Percentiles rank a stretch among this genome's conserved stretches.
Conservation (phyloP, 2,888 invertebrate genomes). For the Criorhina ranunculi region DNA sequence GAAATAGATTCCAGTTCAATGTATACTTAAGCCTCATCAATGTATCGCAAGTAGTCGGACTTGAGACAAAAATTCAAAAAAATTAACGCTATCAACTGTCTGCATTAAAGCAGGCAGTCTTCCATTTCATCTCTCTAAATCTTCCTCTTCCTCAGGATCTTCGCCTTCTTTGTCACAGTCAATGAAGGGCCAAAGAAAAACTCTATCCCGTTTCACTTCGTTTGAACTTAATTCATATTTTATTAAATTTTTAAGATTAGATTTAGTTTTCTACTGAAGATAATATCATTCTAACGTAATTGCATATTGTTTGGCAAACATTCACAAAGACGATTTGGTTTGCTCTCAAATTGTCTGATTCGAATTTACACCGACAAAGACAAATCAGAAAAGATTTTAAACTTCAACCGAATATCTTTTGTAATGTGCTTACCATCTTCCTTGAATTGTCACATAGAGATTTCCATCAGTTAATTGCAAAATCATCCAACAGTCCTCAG, state of each 20-base stretch:
- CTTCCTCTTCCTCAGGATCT: too few species aligned
- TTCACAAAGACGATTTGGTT: slow-evolving; percentile 3
- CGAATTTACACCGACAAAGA: slow-evolving; percentile 19
- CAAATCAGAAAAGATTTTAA: slow-evolving; percentile 50
- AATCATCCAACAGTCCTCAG: slow-evolving; percentile 30
- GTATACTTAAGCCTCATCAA: too few species aligned
- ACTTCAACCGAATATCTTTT: slow-evolving; percentile 45
- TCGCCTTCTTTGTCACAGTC: too few species aligned
- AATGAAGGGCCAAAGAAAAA: too few species aligned
- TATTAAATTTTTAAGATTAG: background rate
- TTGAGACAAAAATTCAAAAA: too few species aligned
- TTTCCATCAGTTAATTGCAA: slow-evolving; percentile 72
- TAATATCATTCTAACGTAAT: background rate
- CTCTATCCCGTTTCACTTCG: background rate
- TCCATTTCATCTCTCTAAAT: too few species aligned
- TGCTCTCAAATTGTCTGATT: slow-evolving; percentile 11
- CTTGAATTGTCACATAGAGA: slow-evolving; percentile 58
- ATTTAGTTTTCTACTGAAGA: background rate
- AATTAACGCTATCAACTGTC: too few species aligned
- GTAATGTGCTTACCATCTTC: slow-evolving; percentile 34
- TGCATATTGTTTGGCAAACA: background rate
- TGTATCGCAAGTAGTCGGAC: too few species aligned
- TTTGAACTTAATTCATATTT: background rate
- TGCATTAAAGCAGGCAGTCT: too few species aligned
- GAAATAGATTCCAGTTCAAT: too few species aligned